These are phyloP conservation scores for Phrixothrix hirtus DNA, from an alignment of 2,888 invertebrate genomes.

Conservation along the genomic window DNA sequence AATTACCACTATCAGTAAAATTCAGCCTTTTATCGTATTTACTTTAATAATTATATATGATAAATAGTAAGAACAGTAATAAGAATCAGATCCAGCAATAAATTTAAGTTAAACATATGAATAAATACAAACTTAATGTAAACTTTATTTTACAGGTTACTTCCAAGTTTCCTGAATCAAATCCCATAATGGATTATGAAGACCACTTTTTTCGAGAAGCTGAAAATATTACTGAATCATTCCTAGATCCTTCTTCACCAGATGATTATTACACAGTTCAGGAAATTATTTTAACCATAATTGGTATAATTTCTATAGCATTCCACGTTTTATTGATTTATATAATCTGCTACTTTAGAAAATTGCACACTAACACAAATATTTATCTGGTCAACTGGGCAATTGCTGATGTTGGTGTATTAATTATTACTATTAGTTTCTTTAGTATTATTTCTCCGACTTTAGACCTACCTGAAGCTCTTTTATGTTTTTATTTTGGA, in stretches of 20 bases:
- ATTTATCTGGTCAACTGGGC: conserved; percentile 25
- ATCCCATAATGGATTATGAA: conserved; percentile 26
- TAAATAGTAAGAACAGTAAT: too few relatives aligned
- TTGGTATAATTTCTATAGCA: conserved; percentile 17
- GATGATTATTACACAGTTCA: conserved; percentile 2
- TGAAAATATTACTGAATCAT: conserved; percentile 1
- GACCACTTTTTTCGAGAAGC: conserved; percentile 20
- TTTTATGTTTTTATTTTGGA: conserved; percentile 21
- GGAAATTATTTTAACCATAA: conserved; percentile 11
- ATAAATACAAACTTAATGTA: too few relatives aligned
- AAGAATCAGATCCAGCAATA: too few relatives aligned
- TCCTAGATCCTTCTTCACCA: background rate
- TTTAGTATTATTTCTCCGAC: conserved; percentile 9
- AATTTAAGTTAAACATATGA: too few relatives aligned
- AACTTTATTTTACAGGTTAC: too few relatives aligned
- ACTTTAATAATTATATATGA: too few relatives aligned
- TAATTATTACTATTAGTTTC: conserved; percentile 14
- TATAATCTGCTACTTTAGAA: conserved; percentile 20
- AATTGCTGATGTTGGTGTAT: conserved; percentile 21
- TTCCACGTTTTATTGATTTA: conserved; percentile 20
- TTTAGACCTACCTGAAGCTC: conserved; percentile 6
- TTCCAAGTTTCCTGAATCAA: too few relatives aligned
- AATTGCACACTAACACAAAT: conserved; percentile 19
- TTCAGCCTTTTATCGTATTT: too few relatives aligned
- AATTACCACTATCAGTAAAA: too few relatives aligned